A percentile compares a stretch with the other conserved stretches of the same genome.
These are phyloP conservation scores for Ptilonorhynchus violaceus DNA, from an alignment of 2,113 vertebrate species.

Conservation along the genomic window DNA sequence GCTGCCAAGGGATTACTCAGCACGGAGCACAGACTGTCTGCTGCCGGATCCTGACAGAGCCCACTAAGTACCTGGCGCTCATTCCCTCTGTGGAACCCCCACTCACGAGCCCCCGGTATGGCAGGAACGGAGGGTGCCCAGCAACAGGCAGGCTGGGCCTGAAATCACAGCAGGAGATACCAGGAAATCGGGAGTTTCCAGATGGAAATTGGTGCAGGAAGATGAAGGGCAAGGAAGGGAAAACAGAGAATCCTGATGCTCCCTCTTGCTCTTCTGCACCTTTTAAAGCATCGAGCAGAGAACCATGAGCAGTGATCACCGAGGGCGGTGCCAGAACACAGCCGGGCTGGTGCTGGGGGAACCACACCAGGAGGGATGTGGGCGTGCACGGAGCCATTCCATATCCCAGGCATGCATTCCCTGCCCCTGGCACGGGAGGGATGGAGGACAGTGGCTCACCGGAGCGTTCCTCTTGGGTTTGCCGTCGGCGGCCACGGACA, in stretches of 20 bases:
- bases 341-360: not conserved
- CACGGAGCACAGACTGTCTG: not conserved
- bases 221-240: not conserved
- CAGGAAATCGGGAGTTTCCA: rapidly evolving
- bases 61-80: not conserved
- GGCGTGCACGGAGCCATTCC: not conserved
- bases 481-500: constrained; percentile 74
- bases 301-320: rapidly evolving
- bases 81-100: not conserved
- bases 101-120: rapidly evolving
- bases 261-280: not conserved
- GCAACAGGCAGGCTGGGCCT: not conserved
- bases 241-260: not conserved
- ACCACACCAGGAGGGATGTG: rapidly evolving
- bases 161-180: not conserved
- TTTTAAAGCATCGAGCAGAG: rapidly evolving
- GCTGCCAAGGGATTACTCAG: not conserved
- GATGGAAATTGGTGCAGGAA: rapidly evolving
- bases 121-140: not conserved
- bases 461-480: constrained; percentile 74
- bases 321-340: rapidly evolving
- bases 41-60: not conserved
- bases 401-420: rapidly evolving
- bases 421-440: not conserved
- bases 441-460: constrained; percentile 69